These are phyloP conservation scores for Bos indicus DNA, from an alignment of 2,113 vertebrate genomes.

Conservation along the genomic window DNA sequence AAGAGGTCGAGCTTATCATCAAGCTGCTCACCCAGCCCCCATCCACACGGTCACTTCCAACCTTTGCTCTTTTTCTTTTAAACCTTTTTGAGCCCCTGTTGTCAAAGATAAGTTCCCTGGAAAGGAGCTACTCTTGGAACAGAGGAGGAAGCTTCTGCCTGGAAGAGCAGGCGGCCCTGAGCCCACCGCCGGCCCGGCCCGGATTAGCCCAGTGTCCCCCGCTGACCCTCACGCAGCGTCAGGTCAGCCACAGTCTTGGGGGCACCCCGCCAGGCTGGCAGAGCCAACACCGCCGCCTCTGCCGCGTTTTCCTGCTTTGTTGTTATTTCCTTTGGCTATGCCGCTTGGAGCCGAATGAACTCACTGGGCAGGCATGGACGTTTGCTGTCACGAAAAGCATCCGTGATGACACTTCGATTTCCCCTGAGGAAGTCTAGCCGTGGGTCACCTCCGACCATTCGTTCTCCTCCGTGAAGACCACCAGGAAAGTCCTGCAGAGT, in stretches of 20 bases:
- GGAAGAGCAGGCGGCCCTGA: not conserved
- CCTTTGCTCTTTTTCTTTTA: not conserved
- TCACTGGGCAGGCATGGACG: rapidly evolving
- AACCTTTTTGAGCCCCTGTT: not conserved
- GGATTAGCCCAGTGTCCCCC: rapidly evolving
- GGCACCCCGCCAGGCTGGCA: too few relatives aligned
- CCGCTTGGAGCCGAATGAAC: not conserved
- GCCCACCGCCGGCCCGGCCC: rapidly evolving
- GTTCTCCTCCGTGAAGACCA: not conserved
- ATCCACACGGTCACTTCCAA: not conserved
- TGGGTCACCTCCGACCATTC: rapidly evolving
- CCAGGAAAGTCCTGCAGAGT: not conserved
- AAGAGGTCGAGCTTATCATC: not conserved
- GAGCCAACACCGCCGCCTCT: rapidly evolving
- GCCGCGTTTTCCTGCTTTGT: rapidly evolving
- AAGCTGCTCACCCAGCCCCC: not conserved
- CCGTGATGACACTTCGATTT: rapidly evolving
- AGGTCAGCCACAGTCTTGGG: not conserved
- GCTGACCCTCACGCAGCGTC: rapidly evolving
- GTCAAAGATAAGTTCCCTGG: not conserved
- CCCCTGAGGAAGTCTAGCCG: not conserved
- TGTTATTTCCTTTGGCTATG: not conserved
- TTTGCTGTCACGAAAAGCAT: not conserved
- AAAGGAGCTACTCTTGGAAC: not conserved
- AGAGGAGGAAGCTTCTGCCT: not conserved